Evolutionary conservation across 2,113 vertebrate species (phyloP), one percentile per base, ranked within the genome.

Genomic region (Crotalus horridus): DNA sequence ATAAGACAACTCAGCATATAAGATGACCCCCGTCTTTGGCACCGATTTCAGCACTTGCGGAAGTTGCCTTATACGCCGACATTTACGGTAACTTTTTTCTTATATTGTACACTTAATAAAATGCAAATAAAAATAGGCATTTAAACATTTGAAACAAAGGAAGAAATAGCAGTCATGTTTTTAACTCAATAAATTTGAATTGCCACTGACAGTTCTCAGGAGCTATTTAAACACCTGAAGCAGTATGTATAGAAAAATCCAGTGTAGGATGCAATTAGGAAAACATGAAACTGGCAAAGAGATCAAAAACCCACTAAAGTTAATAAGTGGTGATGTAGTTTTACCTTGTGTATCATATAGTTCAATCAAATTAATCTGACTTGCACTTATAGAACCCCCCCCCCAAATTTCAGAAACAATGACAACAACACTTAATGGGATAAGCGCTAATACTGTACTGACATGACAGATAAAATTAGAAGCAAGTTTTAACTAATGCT

Each of bases 391-490:
- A 69, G 29, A 69, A 69, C 89, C 92, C 39, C 46, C 39, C 39
- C 39, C 90, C 24, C 89, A 93, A 93, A 93, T 94, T 88, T 92
- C 94, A 93, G 94, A 33, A 87, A 33, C 85, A 85, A 94, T 74
- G 26, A 86, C 85, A 85, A 93, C 20, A 56, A 89, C 46, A 81
- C 91, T 54, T 93, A 94, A 87, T 94, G 59, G 90, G 61, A 81
- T 92, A 89, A 94, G 86, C 17, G 29, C 64, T 93, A 93, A 23
- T 91, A 1, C 94, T 39, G 94, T 91, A 1, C 94, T 39, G 94
- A 91, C 3, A 88, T 94, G 95, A 94, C 92, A 91, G 89, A 94
- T 94, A 92, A 91, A 94, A 90, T 94, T 88, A 93, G 91, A 91
- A 39, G 51, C 93, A 91, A 81, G 48, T 94, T 89, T 93, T 94